Conservation (phyloP, 23 tunicate genomes). For the Trididemnum miniatum region DNA sequence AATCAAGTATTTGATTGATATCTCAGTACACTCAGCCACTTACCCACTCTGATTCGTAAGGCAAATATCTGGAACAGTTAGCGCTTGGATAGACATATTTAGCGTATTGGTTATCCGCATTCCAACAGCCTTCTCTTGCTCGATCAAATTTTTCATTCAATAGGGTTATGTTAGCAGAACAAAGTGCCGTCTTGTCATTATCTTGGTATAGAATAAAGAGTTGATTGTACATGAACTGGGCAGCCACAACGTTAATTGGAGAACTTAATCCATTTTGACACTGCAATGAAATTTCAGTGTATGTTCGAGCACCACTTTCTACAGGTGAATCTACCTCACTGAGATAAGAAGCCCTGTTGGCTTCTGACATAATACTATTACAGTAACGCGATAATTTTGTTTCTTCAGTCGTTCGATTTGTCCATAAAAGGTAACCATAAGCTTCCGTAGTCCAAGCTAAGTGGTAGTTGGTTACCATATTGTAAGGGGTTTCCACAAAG, state of each 20-base stretch:
- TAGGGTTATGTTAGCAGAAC: background rate
- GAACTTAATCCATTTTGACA: background rate
- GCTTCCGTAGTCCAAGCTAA: slow-evolving; percentile 22
- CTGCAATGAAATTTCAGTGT: slow-evolving; percentile 7
- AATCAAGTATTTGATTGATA: too few species aligned
- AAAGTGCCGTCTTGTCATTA: background rate
- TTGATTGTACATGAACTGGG: background rate
- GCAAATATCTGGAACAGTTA: background rate
- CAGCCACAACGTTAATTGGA: background rate
- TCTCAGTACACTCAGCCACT: background rate
- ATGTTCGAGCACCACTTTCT: background rate
- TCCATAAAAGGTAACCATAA: slow-evolving; percentile 19
- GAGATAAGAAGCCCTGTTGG: background rate
- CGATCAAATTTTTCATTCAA: background rate
- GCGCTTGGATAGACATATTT: background rate
- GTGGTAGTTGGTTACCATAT: background rate
- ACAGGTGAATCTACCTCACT: background rate
- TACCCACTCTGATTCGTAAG: background rate
- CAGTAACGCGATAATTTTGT: slow-evolving; percentile 8
- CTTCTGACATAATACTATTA: background rate
- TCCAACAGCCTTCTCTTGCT: background rate
- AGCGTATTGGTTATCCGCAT: background rate
- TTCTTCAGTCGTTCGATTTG: background rate
- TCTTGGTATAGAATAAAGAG: background rate
- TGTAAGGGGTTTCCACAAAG: background rate